These are phyloP conservation scores for Dryobates pubescens DNA, from an alignment of 2,797 vertebrate genomes.

Conservation along the genomic window DNA sequence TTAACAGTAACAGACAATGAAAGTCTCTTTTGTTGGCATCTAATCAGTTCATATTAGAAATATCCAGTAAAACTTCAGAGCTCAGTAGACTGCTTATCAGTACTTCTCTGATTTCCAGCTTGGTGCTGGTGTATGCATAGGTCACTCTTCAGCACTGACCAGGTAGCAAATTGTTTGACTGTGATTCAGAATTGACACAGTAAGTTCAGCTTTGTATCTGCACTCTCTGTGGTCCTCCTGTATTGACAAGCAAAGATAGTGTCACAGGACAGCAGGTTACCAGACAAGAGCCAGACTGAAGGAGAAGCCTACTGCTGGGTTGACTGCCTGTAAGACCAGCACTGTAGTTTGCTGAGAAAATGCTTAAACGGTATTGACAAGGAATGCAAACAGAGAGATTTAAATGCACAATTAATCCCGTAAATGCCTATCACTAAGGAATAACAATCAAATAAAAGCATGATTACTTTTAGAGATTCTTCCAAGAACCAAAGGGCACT, in stretches of 20 bases:
- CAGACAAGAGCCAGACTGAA: rapidly evolving
- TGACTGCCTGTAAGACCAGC: rapidly evolving
- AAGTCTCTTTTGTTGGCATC: neutral
- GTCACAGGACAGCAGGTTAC: neutral
- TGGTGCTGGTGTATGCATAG: neutral
- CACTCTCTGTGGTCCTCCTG: neutral
- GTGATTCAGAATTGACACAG: neutral
- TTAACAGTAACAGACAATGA: neutral
- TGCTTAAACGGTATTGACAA: conserved; percentile 54
- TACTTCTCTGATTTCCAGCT: neutral
- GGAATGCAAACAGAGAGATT: conserved; percentile 33
- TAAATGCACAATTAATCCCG: conserved; percentile 24
- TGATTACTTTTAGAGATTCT: neutral
- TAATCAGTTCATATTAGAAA: neutral
- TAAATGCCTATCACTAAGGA: neutral
- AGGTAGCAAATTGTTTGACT: neutral
- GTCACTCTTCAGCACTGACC: neutral
- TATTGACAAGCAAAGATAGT: neutral
- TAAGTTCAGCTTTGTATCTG: neutral
- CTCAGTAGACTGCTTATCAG: neutral
- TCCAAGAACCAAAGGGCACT: neutral
- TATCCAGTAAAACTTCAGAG: neutral
- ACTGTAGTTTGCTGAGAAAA: neutral
- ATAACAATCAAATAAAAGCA: conserved; percentile 4
- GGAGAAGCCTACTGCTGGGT: neutral